These are phyloP conservation scores for Anseranas semipalmata DNA, from an alignment of 2,113 vertebrate species.

Conservation along the genomic window DNA sequence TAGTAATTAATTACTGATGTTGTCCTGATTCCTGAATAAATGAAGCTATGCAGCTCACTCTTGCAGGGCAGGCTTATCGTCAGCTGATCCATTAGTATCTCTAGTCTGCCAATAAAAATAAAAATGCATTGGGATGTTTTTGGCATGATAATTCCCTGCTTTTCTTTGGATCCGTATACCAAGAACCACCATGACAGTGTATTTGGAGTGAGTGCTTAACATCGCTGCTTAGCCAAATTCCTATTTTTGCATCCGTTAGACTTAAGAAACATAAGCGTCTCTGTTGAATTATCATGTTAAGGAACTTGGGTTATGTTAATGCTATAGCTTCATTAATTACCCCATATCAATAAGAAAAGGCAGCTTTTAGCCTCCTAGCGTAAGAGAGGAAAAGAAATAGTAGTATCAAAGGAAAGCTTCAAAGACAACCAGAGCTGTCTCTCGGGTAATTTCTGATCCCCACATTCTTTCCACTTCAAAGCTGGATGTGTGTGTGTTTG, in stretches of 20 bases:
- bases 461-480: conserved; percentile 97
- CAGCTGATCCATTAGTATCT: background rate
- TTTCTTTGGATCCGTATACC: background rate
- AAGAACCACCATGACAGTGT: background rate
- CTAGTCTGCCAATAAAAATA: background rate
- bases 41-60: background rate
- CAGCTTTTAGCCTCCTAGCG: conserved; percentile 78
- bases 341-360: conserved; percentile 75
- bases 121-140: background rate
- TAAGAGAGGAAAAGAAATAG: conserved; percentile 81
- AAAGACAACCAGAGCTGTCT: conserved; percentile 93
- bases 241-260: background rate
- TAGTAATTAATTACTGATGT: background rate
- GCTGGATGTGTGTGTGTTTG: conserved; percentile 82
- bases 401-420: conserved; percentile 97
- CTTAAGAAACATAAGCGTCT: conserved; percentile 37
- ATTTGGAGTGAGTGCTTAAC: background rate
- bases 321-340: conserved; percentile 80
- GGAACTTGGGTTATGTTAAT: conserved; percentile 77
- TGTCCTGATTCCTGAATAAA: background rate
- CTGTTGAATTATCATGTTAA: conserved; percentile 60
- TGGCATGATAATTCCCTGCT: background rate
- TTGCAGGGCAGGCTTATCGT: background rate
- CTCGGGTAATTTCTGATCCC: conserved; percentile 96
- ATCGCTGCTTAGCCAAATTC: background rate